Evolutionary conservation across 1,140 invertebrate species (phyloP).

Genomic region (Pseudachorutes palmiensis): DNA sequence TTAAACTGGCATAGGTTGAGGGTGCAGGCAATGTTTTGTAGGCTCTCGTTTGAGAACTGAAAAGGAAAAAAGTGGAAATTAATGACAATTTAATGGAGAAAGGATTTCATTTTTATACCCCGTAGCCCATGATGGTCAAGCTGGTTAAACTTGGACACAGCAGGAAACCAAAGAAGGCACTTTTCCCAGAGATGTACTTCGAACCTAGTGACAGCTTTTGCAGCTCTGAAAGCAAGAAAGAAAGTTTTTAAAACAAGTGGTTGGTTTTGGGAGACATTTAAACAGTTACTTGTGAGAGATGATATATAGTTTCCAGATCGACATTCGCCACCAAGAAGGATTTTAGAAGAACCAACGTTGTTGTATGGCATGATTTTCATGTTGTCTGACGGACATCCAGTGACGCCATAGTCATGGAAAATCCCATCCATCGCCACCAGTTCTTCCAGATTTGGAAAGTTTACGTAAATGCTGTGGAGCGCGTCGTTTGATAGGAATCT

Average conservation of each 20-base stretch:
- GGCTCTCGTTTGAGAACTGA: background rate
- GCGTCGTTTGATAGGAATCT: background rate
- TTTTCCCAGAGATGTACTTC: background rate
- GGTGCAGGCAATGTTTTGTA: background rate
- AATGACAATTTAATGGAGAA: background rate
- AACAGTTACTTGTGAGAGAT: too few species aligned
- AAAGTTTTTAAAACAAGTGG: too few species aligned
- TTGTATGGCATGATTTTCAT: too few species aligned
- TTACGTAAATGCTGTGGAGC: background rate
- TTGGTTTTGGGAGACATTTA: too few species aligned
- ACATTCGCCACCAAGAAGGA: too few species aligned
- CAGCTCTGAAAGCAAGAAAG: background rate
- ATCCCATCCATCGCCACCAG: background rate
- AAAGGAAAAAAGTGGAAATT: background rate
- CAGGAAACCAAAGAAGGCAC: background rate
- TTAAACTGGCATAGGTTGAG: background rate
- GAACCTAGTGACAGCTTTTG: background rate
- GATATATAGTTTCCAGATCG: too few species aligned
- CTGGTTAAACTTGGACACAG: background rate
- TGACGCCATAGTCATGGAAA: background rate
- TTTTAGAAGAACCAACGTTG: too few species aligned
- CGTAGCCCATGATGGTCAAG: background rate
- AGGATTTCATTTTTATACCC: slow-evolving; percentile 1
- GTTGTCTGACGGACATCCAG: background rate
- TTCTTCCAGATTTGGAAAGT: background rate